Evolutionary conservation across 2,888 invertebrate species (phyloP), one percentile per base, ranked within the genome.

Genomic region (Baronia brevicornis): DNA sequence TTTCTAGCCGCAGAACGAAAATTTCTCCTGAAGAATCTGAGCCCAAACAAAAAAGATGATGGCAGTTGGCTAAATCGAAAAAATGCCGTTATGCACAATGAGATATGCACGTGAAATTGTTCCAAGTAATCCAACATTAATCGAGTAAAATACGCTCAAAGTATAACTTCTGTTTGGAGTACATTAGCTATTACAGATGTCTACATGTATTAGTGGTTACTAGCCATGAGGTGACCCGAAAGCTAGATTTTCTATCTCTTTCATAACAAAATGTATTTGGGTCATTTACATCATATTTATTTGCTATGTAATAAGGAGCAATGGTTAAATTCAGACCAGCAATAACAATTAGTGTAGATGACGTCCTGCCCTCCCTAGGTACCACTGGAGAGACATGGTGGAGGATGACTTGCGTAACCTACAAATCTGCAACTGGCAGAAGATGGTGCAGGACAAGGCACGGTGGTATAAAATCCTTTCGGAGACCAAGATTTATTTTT

Each of bases 181-280:
- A 59, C 47, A 63, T 67, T 66, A 64, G 60, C 66, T 66, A 66
- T n/a, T n/a, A n/a, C n/a, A 17, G 17, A n/a, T n/a, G n/a, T n/a
- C 6, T 5, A 6, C 6, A 17, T 17, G 4, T 17, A 4, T 17
- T 5, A 17, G 6, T 17, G n/a, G n/a, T n/a, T 17, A 17, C 17
- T 5, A 17, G 17, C 6, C 6, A 17, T 17, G 4, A 17, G 6
- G 6, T 4, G 6, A 17, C 4, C 4, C 6, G 6, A 5, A 5
- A 17, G n/a, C n/a, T n/a, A n/a, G n/a, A n/a, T n/a, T n/a, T n/a
- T n/a, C n/a, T n/a, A n/a, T n/a, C n/a, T n/a, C n/a, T n/a, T n/a
- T n/a, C n/a, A n/a, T n/a, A n/a, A n/a, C n/a, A n/a, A 17, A 17
- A 5, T 17, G 6, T 17, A 6, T 17, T 17, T 17, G 6, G 4